phyloP scores from a whole-genome alignment of 2,888 invertebrate genomes.

The Caenorhabditis parvicauda region DNA sequence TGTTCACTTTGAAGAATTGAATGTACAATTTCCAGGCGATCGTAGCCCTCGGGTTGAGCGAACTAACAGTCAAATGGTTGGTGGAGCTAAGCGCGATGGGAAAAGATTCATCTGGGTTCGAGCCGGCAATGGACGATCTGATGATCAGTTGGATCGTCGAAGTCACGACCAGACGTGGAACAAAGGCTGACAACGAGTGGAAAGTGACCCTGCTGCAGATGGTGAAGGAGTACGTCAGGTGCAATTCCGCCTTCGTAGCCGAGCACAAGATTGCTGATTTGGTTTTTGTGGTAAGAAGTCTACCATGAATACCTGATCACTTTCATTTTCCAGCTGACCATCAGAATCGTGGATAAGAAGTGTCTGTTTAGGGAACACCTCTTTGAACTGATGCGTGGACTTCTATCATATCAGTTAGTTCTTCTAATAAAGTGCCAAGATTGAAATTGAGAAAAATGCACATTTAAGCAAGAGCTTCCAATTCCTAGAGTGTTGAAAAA shows the following conservation, averaged over 20 bases:
- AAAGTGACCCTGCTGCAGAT: slow-evolving; percentile 9
- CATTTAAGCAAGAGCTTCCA: too few relatives aligned
- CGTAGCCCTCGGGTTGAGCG: slow-evolving; percentile 26
- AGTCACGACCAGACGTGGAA: slow-evolving; percentile 2
- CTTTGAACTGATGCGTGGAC: too few relatives aligned
- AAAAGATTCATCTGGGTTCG: slow-evolving; percentile 23
- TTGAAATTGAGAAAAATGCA: too few relatives aligned
- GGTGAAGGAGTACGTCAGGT: slow-evolving; percentile 2
- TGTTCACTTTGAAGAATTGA: background rate
- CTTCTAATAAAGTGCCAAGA: too few relatives aligned
- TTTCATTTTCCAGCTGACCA: too few relatives aligned
- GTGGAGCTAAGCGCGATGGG: slow-evolving; percentile 26
- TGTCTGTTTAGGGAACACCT: too few relatives aligned
- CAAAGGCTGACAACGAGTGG: slow-evolving; percentile 12
- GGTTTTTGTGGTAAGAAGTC: too few relatives aligned
- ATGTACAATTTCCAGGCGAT: slow-evolving; percentile 12
- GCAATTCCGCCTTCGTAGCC: background rate
- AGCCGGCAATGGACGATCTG: slow-evolving; percentile 26
- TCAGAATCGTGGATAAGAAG: too few relatives aligned
- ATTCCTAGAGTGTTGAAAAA: too few relatives aligned
- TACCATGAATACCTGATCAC: too few relatives aligned
- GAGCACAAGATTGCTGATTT: background rate
- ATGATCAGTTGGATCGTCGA: slow-evolving; percentile 30
- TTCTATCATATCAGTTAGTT: too few relatives aligned
- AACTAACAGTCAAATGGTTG: slow-evolving; percentile 34